Evolutionary conservation across 1,140 invertebrate genomes (phyloP), one percentile per base, ranked within the genome.

Genomic region (Hyles euphorbiae): DNA sequence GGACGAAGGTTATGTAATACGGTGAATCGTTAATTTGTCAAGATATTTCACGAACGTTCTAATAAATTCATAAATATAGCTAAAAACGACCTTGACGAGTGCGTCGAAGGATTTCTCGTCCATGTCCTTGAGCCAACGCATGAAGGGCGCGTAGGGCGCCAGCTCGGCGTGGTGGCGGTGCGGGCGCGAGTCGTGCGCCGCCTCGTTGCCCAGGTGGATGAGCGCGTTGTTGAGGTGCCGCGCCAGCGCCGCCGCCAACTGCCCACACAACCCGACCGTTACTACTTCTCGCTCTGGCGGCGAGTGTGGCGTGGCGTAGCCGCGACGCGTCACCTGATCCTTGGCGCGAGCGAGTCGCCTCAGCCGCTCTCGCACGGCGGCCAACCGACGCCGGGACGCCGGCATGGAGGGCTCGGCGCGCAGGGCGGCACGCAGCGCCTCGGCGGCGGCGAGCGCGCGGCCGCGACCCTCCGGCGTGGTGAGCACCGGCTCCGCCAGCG

Each of bases 151-250:
- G 81, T 98, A 98, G 10, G 94, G 92, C 66, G 92, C 90, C 40
- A 99, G 90, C 78, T 97, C 95, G 50, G 92, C 91, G 88, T 98
- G 97, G 72, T 97, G 94, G 47, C 91, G 91, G 80, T 97, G 95
- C 58, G 93, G 93, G 2, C 95, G 94, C 56, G 93, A 93, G 22
- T 92, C 74, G 48, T 67, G 65, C 59, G 72, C 74, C 53, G 79
- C 85, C 74, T 87, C 83, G 68, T 89, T 89, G 22, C 81, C 95
- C 88, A 97, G 92, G 89, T 98, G 96, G 78, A 98, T 97, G 64
- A 98, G 97, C 45, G 97, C 90, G 90, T 98, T 98, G 78, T 97
- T 98, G 10, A 99, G 89, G 87, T 98, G 96, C 44, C 96, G 91
- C 44, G 93, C 94, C 22, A 98, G 91, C 33, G 94, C 93, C 53